Base-by-base conservation (phyloP, 2,113 vertebrate genomes). In the Eretmochelys imbricata region DNA sequence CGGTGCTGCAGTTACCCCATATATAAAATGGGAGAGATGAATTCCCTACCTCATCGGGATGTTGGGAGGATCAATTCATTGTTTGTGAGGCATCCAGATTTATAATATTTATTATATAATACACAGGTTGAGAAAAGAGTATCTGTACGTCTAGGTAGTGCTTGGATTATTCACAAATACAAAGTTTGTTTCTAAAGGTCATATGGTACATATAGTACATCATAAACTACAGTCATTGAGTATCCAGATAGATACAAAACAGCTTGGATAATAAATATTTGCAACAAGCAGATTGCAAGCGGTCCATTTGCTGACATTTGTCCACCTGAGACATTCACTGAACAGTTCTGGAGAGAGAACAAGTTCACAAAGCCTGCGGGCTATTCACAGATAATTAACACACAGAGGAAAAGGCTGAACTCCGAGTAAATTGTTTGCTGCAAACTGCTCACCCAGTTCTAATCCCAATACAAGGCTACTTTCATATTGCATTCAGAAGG, bases 401-500 rank as follows among this genome's bases (percentile, higher is more conserved):
- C 38, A 78, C 42, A 48, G 42, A 78, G 25, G 38, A 48, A 46
- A 78, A 78, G 65, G 42, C 46, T 13, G 46, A 48, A 48, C 46
- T 48, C 42, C 92, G 1, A 92, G 90, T 76, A 88, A 49, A 95
- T 90, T 93, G 38, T 65, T 95, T 87, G 85, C 84, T 85, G 50
- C 82, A 78, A 54, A 87, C 55, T 57, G 46, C 78, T 91, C 6
- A 0, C 79, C 85, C 0, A 0, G 31, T 75, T 78, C 38, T 95
- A 91, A 95, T 88, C 90, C 92, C 75, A 35, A 38, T 9, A 85
- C 85, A 92, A 95, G 95, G 87, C 90, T 95, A 97, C 95, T 94
- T 96, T 97, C 96, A 94, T 96, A 95, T 91, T 95, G 95, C 84
- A 0, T 76, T 92, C 93, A 87, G 93, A 82, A 90, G 92, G 96